Conservation (phyloP, 2,888 invertebrate genomes). For the Trichopoda pennipes region DNA sequence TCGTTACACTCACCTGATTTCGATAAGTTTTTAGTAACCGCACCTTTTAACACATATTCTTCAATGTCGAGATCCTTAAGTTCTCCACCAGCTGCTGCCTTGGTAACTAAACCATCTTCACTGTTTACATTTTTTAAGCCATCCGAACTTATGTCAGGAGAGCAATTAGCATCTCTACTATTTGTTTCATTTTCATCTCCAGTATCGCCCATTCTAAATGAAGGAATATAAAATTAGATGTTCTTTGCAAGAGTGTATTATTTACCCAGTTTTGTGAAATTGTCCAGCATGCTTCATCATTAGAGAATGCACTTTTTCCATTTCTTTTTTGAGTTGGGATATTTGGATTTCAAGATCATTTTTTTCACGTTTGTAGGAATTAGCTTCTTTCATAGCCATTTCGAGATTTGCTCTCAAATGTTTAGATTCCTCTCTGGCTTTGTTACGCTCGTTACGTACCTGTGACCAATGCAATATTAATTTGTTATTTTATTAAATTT, state of each 20-base stretch:
- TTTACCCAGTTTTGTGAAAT: slow-evolving; percentile 82
- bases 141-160: slow-evolving; percentile 81
- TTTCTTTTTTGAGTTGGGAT: slow-evolving; percentile 88
- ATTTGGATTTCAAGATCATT: slow-evolving; percentile 89
- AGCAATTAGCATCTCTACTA: slow-evolving; percentile 79
- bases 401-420: slow-evolving; percentile 91
- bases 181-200: slow-evolving; percentile 80
- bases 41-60: slow-evolving; percentile 85
- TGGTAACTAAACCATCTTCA: slow-evolving; percentile 80
- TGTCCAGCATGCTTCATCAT: slow-evolving; percentile 87
- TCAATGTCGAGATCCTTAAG: slow-evolving; percentile 81
- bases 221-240: background rate
- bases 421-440: slow-evolving; percentile 94
- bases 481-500: too few species aligned
- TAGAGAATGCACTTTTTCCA: slow-evolving; percentile 88
- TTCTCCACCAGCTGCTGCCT: slow-evolving; percentile 74
- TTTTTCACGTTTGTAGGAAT: slow-evolving; percentile 88
- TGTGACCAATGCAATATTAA: slow-evolving; percentile 67
- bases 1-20: too few species aligned
- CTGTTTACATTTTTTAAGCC: slow-evolving; percentile 81
- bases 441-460: slow-evolving; percentile 95
- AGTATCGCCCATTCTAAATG: slow-evolving; percentile 73
- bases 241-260: background rate
- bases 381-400: slow-evolving; percentile 87
- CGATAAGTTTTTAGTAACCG: slow-evolving; percentile 82